Conservation (phyloP, 2,888 invertebrate genomes). For the Lutraria lutraria region DNA sequence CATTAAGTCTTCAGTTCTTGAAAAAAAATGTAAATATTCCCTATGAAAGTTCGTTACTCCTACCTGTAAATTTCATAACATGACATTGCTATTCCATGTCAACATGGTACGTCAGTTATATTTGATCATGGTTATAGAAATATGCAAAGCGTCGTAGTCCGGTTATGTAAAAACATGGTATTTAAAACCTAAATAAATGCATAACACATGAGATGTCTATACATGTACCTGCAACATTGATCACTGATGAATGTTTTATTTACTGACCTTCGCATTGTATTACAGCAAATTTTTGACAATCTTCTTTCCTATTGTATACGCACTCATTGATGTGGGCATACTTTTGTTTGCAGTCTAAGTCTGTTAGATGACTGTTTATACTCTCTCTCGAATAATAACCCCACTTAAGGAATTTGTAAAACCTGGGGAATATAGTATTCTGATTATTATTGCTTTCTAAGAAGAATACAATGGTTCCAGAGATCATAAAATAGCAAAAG, state of each 20-base stretch:
- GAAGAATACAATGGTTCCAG: too few relatives aligned
- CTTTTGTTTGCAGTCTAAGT: background rate
- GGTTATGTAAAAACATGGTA: too few relatives aligned
- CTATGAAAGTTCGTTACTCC: too few relatives aligned
- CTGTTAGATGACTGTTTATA: background rate
- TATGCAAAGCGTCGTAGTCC: too few relatives aligned
- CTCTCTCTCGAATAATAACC: background rate
- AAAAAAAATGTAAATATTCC: too few relatives aligned
- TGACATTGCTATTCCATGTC: too few relatives aligned
- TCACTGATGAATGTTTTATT: background rate
- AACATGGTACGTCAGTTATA: too few relatives aligned
- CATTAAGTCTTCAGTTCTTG: too few relatives aligned
- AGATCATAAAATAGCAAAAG: too few relatives aligned
- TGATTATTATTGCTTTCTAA: too few relatives aligned
- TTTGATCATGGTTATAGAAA: too few relatives aligned
- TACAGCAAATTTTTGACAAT: background rate
- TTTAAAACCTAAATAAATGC: background rate
- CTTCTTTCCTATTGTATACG: background rate
- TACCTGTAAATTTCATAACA: too few relatives aligned
- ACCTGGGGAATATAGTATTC: background rate
- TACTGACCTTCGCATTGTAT: slow-evolving; percentile 11
- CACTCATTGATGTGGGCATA: background rate
- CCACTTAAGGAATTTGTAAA: background rate
- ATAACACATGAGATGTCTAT: background rate
- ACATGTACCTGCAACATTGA: background rate